Evolutionary conservation across 1,140 invertebrate genomes (phyloP), one percentile per base, ranked within the genome.

Genomic region (Drosophila willistoni): DNA sequence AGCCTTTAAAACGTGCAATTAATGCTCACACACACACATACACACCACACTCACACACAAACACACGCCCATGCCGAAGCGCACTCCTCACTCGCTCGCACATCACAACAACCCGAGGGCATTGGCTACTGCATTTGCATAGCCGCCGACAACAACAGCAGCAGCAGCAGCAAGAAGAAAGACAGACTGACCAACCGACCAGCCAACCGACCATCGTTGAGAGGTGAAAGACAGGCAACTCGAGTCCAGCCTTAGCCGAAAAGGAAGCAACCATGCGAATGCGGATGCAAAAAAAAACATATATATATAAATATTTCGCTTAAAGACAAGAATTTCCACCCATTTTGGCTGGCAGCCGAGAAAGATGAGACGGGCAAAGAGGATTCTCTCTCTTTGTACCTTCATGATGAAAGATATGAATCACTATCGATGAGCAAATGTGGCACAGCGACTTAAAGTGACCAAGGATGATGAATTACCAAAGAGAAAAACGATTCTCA

Each of bases 101-200:
- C 85, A 90, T 90, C 86, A 90, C 87, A 90, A 90, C 87, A 90
- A 91, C 87, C 87, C 78, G 89, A 91, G 87, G 87, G 89, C 89
- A 91, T 90, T 90, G 87, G 87, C 87, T 90, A 91, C 87, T 90
- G 87, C 87, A 91, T 90, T 90, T 91, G 89, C 89, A 90, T 91
- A 90, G 81, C 82, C 71, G 81, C 84, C 77, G 72, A 77, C 73
- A 81, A 61, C 77, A 34, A 56, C 56, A 36, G 19, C 56, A 36
- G 14, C 29, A 17, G 14, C 29, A 17, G n/a, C 13, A 29, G 25
- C 54, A 29, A 29, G 12, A 29, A 33, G 13, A 9, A 29, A 29
- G 29, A 56, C 29, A n/a, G 42, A 47, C 44, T 7, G 14, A 47
- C 44, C 14, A 17, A 9, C 44, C 44, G 10, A 51, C 42, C 41